These are phyloP conservation scores for Gasterosteus aculeatus DNA, from an alignment of 2,113 vertebrate species.

Conservation along the genomic window DNA sequence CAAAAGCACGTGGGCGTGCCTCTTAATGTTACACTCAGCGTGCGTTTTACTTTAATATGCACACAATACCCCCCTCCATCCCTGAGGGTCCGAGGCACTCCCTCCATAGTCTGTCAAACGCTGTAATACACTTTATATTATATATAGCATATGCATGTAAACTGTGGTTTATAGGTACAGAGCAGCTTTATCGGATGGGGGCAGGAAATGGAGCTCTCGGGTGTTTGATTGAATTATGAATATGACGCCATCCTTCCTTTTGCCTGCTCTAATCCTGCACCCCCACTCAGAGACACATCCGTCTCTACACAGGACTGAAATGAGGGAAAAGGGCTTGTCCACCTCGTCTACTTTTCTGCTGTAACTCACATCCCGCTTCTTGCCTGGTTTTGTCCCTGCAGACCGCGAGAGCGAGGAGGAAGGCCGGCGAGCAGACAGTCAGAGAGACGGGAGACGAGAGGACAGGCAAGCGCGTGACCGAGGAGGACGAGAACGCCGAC, in stretches of 20 bases:
- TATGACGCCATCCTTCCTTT: background rate
- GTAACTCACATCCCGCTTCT: background rate
- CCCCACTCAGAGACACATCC: background rate
- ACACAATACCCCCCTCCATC: too few relatives aligned
- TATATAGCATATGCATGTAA: background rate
- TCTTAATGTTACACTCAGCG: background rate
- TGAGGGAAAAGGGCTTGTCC: background rate
- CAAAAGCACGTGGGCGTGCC: background rate
- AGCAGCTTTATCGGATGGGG: background rate
- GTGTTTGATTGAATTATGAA: background rate
- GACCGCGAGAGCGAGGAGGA: slow-evolving; percentile 64
- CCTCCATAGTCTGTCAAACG: too few relatives aligned
- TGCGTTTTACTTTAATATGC: too few relatives aligned
- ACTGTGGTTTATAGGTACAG: background rate
- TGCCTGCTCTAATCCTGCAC: background rate
- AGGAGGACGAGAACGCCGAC: slow-evolving; percentile 27
- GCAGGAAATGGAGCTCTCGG: background rate
- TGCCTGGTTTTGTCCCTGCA: slow-evolving; percentile 16
- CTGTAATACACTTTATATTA: too few relatives aligned
- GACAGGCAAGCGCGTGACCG: background rate
- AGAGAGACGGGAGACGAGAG: slow-evolving; percentile 12
- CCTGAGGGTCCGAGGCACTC: too few relatives aligned
- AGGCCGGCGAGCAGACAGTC: slow-evolving; percentile 27
- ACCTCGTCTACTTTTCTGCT: background rate
- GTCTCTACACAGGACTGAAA: background rate